Percentiles rank a stretch among this genome's conserved stretches.
Conservation (phyloP, 2,113 vertebrate species). For the Brachypteracias leptosomus region DNA sequence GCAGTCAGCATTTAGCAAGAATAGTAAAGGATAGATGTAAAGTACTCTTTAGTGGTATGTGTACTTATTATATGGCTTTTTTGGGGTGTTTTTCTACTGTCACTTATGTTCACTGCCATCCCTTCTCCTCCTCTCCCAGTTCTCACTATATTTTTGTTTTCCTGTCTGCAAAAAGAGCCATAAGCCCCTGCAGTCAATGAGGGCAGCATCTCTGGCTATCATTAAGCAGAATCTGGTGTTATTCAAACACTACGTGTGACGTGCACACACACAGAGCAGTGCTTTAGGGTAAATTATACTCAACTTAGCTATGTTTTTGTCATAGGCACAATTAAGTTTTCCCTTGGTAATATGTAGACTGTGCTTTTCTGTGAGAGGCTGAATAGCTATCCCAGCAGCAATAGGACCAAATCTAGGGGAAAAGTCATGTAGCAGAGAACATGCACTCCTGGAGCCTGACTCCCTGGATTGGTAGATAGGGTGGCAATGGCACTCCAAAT, state of each 20-base stretch:
- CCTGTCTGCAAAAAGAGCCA: neutral
- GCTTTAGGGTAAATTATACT: neutral
- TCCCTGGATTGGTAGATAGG: neutral
- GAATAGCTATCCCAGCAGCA: neutral
- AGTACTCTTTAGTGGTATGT: neutral
- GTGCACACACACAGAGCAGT: neutral
- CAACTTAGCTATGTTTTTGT: neutral
- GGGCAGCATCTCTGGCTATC: neutral
- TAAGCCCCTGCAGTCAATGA: neutral
- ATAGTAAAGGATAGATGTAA: neutral
- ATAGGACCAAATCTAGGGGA: neutral
- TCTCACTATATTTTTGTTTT: neutral
- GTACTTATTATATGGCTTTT: neutral
- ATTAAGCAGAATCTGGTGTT: neutral
- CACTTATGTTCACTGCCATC: neutral
- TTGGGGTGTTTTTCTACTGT: neutral
- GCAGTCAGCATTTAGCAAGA: neutral
- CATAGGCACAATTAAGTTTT: neutral
- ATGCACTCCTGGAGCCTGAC: rapidly evolving
- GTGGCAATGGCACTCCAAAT: neutral
- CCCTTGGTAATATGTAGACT: neutral
- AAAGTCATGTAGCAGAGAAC: neutral
- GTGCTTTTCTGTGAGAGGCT: neutral
- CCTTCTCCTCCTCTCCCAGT: neutral
- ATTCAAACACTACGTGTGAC: neutral